phyloP scores from a whole-genome alignment of 1,140 invertebrate genomes.

The Cylas formicarius region DNA sequence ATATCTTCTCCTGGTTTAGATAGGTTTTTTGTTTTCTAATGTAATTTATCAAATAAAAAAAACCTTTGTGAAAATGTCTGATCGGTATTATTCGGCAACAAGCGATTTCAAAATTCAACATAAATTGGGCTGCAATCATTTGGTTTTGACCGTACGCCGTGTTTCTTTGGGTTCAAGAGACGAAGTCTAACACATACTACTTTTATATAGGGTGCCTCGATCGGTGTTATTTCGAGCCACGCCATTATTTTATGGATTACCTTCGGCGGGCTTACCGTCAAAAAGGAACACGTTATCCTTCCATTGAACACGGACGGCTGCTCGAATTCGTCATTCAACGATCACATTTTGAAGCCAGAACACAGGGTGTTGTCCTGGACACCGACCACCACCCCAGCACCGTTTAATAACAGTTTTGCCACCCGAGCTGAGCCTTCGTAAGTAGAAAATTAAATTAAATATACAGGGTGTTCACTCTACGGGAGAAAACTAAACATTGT shows the following conservation, averaged over 20 bases:
- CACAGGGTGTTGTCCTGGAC: conserved; percentile 23
- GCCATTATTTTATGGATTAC: conserved; percentile 59
- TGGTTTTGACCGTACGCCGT: too few relatives aligned
- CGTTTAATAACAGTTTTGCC: conserved; percentile 19
- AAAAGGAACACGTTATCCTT: conserved; percentile 44
- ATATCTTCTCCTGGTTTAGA: too few relatives aligned
- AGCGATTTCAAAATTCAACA: too few relatives aligned
- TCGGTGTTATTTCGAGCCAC: conserved; percentile 60
- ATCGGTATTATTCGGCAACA: too few relatives aligned
- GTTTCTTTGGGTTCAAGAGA: neutral
- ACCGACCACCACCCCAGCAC: conserved; percentile 26
- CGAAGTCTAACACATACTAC: too few relatives aligned
- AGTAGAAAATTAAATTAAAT: too few relatives aligned
- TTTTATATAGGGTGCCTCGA: conserved; percentile 50
- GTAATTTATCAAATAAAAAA: too few relatives aligned
- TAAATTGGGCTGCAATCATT: too few relatives aligned
- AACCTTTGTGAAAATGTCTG: too few relatives aligned
- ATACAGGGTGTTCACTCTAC: too few relatives aligned
- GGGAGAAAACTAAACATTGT: too few relatives aligned
- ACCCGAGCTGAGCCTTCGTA: conserved; percentile 29
- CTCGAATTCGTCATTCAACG: conserved; percentile 56
- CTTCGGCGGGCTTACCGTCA: conserved; percentile 51
- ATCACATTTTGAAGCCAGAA: conserved; percentile 45
- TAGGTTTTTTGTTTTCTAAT: too few relatives aligned
- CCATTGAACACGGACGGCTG: conserved; percentile 56